Base-by-base conservation (phyloP, 2,113 vertebrate species). In the Illadopsis cleaveri region DNA sequence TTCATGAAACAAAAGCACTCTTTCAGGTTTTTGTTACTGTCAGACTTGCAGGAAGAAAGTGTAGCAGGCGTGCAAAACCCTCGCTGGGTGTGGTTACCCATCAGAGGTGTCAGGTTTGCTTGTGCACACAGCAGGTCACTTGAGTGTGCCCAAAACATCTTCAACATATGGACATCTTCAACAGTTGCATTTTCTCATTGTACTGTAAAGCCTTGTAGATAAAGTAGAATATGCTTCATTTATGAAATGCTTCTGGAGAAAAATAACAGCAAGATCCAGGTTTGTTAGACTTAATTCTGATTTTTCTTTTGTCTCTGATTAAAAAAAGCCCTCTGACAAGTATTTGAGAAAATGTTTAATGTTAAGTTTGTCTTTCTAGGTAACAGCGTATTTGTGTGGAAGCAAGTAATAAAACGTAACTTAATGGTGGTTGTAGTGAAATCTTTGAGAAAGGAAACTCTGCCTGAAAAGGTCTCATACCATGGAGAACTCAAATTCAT, bases 11-110 rank as follows among this genome's bases (percentile, higher is more conserved):
- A 57, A 45, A 66, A 33, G 13, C 5, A 40, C 5, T 13, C 3
- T 47, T 83, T 50, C 19, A 11, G 9, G 10, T 50, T 16, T 15
- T 56, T 42, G 17, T 56, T 38, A 1, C 10, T 5, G 3, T 60
- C 20, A 50, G 62, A 1, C 5, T 77, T 31, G 12, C 4, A 44
- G 56, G 58, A 69, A 44, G 45, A 31, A 50, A 33, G 25, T 4
- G 35, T 15, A 30, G n/a, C 27, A 81, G 60, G 14, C 4, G 5
- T 82, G 42, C 6, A 44, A 61, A 37, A 3, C 4, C 6, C 12
- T 66, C 0, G 0, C 9, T 62, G 8, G 5, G 3, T 24, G 12
- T 47, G 45, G 5, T 58, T 33, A 31, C 44, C 25, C 12, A 11
- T 28, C 40, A n/a, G 40, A 31, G 15, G 6, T 24, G 19, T 24